phyloP scores from a whole-genome alignment of 2,113 vertebrate genomes.

The Mastomys natalensis region DNA sequence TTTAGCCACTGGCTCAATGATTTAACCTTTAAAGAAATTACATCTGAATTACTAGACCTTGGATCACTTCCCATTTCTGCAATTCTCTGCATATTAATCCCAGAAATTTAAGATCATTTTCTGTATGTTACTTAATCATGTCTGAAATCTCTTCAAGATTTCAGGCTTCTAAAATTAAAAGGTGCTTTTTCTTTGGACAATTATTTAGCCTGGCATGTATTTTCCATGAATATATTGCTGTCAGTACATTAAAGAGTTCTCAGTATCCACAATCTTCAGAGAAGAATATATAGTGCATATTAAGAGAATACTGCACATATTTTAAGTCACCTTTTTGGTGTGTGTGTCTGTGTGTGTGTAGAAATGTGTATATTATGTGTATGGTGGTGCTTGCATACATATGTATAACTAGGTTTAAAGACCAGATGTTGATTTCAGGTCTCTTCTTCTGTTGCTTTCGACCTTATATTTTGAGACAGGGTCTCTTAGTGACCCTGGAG shows the following conservation, averaged over 20 bases:
- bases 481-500: not conserved
- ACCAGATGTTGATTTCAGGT: not conserved
- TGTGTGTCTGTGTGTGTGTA: not conserved
- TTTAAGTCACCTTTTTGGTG: not conserved
- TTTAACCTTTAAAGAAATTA: constrained; percentile 79
- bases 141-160: constrained; percentile 42
- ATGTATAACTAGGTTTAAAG: not conserved
- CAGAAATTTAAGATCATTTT: constrained; percentile 63
- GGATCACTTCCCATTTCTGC: constrained; percentile 39
- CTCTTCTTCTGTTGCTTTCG: not conserved
- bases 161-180: constrained; percentile 62
- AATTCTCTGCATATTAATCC: constrained; percentile 39
- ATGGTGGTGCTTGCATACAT: not conserved
- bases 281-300: not conserved
- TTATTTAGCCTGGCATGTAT: not conserved
- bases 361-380: too few species aligned
- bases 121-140: constrained; percentile 29
- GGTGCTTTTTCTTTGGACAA: constrained; percentile 35
- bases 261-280: not conserved
- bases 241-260: not conserved
- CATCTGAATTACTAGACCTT: constrained; percentile 54
- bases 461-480: not conserved
- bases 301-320: not conserved
- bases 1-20: constrained; percentile 66
- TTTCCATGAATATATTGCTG: not conserved